Conservation (phyloP, 2,797 vertebrate species). For the Betta splendens region DNA sequence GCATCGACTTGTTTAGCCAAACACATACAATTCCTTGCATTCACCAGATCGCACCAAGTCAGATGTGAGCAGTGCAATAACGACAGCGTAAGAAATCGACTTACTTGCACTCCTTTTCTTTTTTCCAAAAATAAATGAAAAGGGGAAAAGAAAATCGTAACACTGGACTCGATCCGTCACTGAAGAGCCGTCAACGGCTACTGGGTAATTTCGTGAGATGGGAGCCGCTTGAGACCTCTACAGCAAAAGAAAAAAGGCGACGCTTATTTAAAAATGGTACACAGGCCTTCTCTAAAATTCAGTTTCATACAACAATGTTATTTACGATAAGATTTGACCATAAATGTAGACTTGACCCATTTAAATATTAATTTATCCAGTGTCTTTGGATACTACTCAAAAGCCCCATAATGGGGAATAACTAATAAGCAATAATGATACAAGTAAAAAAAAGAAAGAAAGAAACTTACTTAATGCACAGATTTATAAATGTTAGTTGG, state of each 20-base stretch:
- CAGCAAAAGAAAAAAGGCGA: constrained; percentile 7
- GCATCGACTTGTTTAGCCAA: constrained; percentile 55
- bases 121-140: constrained; percentile 81
- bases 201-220: constrained; percentile 69
- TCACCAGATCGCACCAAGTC: not conserved
- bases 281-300: not conserved
- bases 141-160: constrained; percentile 75
- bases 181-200: constrained; percentile 87
- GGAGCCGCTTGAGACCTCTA: constrained; percentile 62
- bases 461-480: not conserved
- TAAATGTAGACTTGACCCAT: not conserved
- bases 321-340: not conserved
- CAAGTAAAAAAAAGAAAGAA: not conserved
- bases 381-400: no score
- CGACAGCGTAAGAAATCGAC: constrained; percentile 41
- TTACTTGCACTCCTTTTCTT: constrained; percentile 81
- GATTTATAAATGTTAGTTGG: not conserved
- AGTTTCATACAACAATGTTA: not conserved
- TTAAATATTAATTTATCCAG: not conserved
- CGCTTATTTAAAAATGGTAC: not conserved
- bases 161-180: constrained; percentile 75
- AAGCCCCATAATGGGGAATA: no score
- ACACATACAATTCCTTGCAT: constrained; percentile 32
- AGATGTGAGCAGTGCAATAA: constrained; percentile 2
- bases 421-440: no score